These are phyloP conservation scores for Ooceraea biroi DNA, from an alignment of 1,140 invertebrate genomes.

Conservation along the genomic window DNA sequence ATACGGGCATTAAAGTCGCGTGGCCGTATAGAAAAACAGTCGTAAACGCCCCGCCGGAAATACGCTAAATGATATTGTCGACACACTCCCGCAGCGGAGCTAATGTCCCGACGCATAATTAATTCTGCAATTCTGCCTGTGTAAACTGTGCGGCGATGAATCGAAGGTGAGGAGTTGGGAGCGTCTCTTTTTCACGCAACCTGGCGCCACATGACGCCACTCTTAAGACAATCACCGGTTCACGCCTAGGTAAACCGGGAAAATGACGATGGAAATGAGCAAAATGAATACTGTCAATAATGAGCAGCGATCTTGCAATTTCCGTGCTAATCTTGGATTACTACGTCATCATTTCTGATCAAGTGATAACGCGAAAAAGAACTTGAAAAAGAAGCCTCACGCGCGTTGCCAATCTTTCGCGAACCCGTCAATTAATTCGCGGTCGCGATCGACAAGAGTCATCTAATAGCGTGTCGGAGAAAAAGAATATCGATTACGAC, in stretches of 20 bases:
- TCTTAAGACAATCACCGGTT: constrained; percentile 27
- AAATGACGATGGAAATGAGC: constrained; percentile 2
- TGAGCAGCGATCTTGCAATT: constrained; percentile 1
- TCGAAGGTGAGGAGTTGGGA: constrained; percentile 25
- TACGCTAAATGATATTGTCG: constrained; percentile 63
- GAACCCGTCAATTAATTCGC: not conserved
- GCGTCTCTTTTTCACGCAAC: constrained; percentile 63
- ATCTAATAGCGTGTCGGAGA: constrained; percentile 31
- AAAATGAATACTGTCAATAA: not conserved
- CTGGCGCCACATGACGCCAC: constrained; percentile 51
- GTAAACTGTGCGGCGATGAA: constrained; percentile 40
- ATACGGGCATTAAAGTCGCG: constrained; percentile 13
- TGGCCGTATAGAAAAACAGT: constrained; percentile 33
- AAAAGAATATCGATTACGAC: constrained; percentile 55
- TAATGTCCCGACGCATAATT: constrained; percentile 66
- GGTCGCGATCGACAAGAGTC: constrained; percentile 19
- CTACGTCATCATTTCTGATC: not conserved
- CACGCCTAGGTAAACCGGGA: not conserved
- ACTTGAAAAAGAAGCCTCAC: not conserved
- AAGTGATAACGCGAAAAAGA: not conserved
- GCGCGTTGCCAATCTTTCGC: not conserved
- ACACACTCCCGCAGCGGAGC: constrained; percentile 29
- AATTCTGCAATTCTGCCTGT: constrained; percentile 69
- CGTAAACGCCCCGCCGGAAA: constrained; percentile 47
- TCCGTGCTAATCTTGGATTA: constrained; percentile 18